These are phyloP conservation scores for Dolichomitus sp. DNA, from an alignment of 2,888 invertebrate genomes.

Conservation along the genomic window DNA sequence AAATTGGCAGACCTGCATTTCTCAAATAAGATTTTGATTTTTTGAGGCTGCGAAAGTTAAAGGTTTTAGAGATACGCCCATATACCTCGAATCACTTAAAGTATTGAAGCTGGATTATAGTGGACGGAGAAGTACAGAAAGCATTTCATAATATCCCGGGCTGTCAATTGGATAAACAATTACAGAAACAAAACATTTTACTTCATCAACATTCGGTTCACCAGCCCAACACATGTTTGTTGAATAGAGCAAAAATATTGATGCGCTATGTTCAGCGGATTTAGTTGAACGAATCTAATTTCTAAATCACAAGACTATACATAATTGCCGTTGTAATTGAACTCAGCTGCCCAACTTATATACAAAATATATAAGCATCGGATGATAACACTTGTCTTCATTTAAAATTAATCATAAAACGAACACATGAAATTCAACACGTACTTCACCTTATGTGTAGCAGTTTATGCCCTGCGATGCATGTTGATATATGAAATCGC, in stretches of 20 bases:
- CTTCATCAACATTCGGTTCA: too few relatives aligned
- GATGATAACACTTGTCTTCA: constrained; percentile 40
- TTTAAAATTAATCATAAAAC: constrained; percentile 23
- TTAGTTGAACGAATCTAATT: too few relatives aligned
- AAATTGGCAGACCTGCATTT: too few relatives aligned
- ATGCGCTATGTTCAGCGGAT: too few relatives aligned
- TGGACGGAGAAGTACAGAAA: constrained; percentile 5
- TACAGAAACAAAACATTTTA: too few relatives aligned
- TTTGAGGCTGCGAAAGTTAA: too few relatives aligned
- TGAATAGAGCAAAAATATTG: too few relatives aligned
- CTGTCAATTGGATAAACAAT: too few relatives aligned
- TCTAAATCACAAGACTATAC: too few relatives aligned
- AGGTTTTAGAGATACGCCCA: too few relatives aligned
- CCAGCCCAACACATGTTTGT: too few relatives aligned
- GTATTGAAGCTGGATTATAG: constrained; percentile 2
- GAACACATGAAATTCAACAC: constrained; percentile 18
- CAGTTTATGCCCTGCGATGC: constrained; percentile 5
- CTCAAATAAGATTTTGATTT: too few relatives aligned
- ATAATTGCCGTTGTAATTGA: not conserved
- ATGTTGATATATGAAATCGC: constrained; percentile 52
- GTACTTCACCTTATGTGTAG: not conserved
- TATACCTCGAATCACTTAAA: constrained; percentile 51
- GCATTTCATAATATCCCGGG: constrained; percentile 46
- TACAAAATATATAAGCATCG: constrained; percentile 12
- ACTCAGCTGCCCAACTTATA: not conserved